phyloP scores from a whole-genome alignment of 2,888 invertebrate genomes.

The Mystacides longicornis region DNA sequence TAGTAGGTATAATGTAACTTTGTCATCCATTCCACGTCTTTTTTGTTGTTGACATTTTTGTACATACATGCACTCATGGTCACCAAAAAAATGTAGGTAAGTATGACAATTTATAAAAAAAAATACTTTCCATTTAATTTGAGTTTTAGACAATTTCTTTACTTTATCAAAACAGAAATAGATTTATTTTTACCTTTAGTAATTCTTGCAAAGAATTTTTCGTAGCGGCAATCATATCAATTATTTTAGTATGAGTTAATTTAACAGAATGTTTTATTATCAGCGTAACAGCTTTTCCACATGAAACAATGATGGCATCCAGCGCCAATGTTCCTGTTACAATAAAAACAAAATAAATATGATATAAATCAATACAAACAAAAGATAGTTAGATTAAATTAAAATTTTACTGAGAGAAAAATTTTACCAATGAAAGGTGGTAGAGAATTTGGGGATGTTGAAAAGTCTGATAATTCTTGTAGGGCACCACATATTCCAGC shows the following conservation, averaged over 20 bases:
- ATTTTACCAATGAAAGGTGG: neutral
- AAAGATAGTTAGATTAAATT: neutral
- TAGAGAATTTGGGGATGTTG: too few species aligned
- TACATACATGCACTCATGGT: too few species aligned
- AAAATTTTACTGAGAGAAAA: neutral
- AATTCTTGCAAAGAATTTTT: conserved; percentile 10
- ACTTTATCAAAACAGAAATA: too few species aligned
- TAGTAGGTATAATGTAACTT: too few species aligned
- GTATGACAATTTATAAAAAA: too few species aligned
- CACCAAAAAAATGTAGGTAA: too few species aligned
- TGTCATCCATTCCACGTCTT: too few species aligned
- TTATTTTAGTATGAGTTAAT: conserved; percentile 12
- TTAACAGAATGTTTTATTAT: conserved; percentile 14
- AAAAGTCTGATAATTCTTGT: conserved; percentile 8
- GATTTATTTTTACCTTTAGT: conserved; percentile 4
- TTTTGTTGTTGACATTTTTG: too few species aligned
- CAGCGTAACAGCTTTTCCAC: conserved; percentile 18
- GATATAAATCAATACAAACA: neutral
- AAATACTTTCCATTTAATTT: too few species aligned
- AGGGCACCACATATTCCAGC: conserved; percentile 18
- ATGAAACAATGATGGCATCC: conserved; percentile 5
- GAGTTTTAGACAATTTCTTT: too few species aligned
- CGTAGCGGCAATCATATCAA: conserved; percentile 10
- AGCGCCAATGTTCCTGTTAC: conserved; percentile 5
- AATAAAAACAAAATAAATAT: neutral